Percentiles rank a stretch among this genome's conserved stretches.
phyloP scores from a whole-genome alignment of 2,797 vertebrate species.

The Gallinago stenura region DNA sequence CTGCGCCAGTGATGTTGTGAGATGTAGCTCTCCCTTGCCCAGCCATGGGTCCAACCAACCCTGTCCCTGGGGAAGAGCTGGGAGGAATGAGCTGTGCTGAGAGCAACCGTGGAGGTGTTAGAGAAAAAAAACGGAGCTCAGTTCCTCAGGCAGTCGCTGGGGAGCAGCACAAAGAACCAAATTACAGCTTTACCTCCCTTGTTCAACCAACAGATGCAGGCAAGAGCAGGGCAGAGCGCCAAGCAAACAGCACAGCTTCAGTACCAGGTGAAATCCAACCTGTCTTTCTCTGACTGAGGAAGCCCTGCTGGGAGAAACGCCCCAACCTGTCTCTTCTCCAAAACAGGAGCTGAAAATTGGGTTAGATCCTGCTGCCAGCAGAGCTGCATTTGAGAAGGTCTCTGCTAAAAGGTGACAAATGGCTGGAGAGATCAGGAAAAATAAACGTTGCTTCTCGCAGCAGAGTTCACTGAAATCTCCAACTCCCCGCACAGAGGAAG shows the following conservation, averaged over 20 bases:
- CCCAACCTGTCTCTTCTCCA: neutral
- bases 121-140: neutral
- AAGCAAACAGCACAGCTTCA: neutral
- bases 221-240: neutral
- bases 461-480: neutral
- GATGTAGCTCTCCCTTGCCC: neutral
- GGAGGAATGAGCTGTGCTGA: neutral
- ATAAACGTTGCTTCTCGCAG: neutral
- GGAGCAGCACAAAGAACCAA: neutral
- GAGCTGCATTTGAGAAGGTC: neutral
- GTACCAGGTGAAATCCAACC: neutral
- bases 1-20: accelerated
- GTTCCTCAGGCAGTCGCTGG: neutral
- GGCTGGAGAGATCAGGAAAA: neutral
- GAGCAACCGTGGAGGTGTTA: neutral
- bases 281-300: neutral
- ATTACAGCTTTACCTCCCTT: neutral
- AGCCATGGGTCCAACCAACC: accelerated
- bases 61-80: neutral
- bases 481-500: neutral
- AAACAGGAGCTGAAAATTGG: neutral
- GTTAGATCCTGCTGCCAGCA: neutral
- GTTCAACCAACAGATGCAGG: neutral
- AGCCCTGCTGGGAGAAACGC: neutral
- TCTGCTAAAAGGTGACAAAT: neutral